phyloP scores from a whole-genome alignment of 2,113 vertebrate genomes.

The Ciconia maguari region DNA sequence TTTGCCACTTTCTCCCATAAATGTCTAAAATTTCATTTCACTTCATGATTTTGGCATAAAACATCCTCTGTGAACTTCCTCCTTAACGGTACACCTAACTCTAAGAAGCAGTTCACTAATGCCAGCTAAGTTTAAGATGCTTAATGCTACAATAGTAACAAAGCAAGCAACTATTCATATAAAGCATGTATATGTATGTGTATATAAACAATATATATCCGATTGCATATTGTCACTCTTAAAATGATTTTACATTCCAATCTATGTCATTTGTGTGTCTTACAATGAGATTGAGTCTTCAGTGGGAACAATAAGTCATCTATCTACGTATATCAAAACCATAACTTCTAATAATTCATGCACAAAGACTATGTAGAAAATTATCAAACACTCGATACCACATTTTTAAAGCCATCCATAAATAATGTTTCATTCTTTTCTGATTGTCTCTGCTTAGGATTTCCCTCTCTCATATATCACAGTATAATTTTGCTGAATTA shows the following conservation, averaged over 20 bases:
- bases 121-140: neutral
- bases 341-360: neutral
- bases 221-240: neutral
- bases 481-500: neutral
- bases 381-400: fast-evolving
- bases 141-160: neutral
- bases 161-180: neutral
- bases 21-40: neutral
- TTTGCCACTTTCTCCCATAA: neutral
- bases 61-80: neutral
- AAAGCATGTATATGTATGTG: neutral
- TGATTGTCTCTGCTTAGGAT: neutral
- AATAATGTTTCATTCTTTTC: neutral
- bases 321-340: neutral
- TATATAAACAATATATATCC: neutral
- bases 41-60: neutral
- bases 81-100: neutral
- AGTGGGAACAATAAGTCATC: neutral
- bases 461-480: neutral
- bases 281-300: neutral
- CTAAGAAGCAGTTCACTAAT: neutral
- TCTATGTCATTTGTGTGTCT: neutral
- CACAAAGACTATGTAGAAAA: neutral
- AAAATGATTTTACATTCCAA: neutral
- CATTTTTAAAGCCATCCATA: neutral